phyloP scores from a whole-genome alignment of 2,113 vertebrate genomes.

The Onychorhynchus coronatus region DNA sequence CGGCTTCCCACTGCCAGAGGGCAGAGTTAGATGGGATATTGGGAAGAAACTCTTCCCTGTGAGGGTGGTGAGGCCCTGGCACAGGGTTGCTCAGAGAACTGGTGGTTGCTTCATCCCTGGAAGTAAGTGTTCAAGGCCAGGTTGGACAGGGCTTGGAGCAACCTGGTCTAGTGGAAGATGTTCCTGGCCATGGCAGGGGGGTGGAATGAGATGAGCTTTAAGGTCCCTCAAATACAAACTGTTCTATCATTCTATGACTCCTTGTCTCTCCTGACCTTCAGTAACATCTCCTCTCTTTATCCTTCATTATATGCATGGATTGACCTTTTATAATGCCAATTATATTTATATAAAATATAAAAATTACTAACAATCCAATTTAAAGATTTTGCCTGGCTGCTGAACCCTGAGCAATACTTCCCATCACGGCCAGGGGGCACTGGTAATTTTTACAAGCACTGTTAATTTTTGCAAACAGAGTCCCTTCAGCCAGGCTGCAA shows the following conservation, averaged over 20 bases:
- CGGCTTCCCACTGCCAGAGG: neutral
- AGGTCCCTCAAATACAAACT: neutral
- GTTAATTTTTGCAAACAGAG: neutral
- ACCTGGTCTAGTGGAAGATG: neutral
- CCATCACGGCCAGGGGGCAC: conserved; percentile 12
- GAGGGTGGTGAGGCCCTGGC: neutral
- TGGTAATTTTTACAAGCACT: neutral
- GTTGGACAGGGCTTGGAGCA: neutral
- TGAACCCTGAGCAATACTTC: neutral
- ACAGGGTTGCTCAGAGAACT: neutral
- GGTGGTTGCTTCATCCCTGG: neutral
- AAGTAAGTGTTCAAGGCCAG: neutral
- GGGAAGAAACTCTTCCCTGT: neutral
- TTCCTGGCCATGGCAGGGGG: neutral
- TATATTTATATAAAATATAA: neutral
- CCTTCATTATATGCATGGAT: neutral
- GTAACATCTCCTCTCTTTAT: neutral
- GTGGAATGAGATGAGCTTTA: neutral
- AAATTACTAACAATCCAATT: neutral
- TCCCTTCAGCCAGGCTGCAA: neutral
- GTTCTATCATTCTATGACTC: rapidly evolving
- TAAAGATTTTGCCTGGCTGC: neutral
- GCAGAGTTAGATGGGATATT: neutral
- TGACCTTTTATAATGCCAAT: neutral
- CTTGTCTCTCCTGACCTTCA: neutral